A percentile compares a stretch with the other conserved stretches of the same genome.
Conservation (phyloP, 2,113 vertebrate genomes). For the Azemiops feae region DNA sequence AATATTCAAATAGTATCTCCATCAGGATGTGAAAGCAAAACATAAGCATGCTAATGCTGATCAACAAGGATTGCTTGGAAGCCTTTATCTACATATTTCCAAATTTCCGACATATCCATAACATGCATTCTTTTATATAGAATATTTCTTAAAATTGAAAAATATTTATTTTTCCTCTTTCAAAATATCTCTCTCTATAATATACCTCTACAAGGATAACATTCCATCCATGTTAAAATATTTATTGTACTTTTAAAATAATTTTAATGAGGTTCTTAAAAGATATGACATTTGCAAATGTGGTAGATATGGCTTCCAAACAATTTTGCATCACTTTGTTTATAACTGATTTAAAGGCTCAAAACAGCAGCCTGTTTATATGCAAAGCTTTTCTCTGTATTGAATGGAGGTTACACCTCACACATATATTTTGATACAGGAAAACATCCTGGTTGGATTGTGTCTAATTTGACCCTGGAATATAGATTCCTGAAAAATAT, state of each 20-base stretch:
- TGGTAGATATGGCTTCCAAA: not conserved
- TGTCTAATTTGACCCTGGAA: not conserved
- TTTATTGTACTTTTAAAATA: not conserved
- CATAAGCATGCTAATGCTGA: slow-evolving; percentile 54
- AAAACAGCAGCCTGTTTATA: not conserved
- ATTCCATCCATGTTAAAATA: not conserved
- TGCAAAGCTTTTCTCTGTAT: not conserved
- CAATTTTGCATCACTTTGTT: not conserved
- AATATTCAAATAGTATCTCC: slow-evolving; percentile 59
- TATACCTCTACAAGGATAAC: not conserved
- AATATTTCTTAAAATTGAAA: slow-evolving; percentile 30
- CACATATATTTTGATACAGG: not conserved
- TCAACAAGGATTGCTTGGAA: not conserved
- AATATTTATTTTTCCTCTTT: slow-evolving; percentile 1
- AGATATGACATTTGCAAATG: not conserved
- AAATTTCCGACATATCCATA: slow-evolving; percentile 44
- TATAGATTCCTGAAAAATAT: not conserved
- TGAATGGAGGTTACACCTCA: not conserved
- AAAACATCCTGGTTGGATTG: not conserved
- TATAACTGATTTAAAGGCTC: not conserved
- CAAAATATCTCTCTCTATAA: not conserved
- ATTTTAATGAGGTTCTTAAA: not conserved
- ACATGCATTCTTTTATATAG: not conserved
- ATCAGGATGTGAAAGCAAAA: slow-evolving; percentile 61
- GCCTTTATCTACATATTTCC: slow-evolving; percentile 41